A percentile compares a stretch with the other conserved stretches of the same genome.
These are phyloP conservation scores for Dryobates pubescens DNA, from an alignment of 2,797 vertebrate genomes.

Conservation along the genomic window DNA sequence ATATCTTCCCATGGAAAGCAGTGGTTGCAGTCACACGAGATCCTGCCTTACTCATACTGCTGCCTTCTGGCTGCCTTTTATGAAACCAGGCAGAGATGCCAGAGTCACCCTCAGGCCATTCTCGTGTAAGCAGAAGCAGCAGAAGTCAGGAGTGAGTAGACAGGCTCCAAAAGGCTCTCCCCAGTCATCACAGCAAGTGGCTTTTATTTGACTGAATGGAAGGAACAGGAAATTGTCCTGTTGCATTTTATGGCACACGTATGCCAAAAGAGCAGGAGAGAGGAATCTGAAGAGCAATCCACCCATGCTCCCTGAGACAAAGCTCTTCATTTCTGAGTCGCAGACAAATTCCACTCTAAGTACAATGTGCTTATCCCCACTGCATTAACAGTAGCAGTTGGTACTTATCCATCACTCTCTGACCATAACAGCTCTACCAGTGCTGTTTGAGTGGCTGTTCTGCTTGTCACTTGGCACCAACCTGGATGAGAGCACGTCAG, in stretches of 20 bases:
- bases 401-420: neutral
- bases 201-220: neutral
- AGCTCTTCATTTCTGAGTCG: neutral
- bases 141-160: neutral
- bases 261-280: neutral
- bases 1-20: constrained; percentile 51
- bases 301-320: neutral
- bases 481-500: neutral
- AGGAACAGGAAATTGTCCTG: neutral
- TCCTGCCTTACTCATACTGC: constrained; percentile 42
- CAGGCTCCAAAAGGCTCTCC: neutral
- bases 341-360: neutral
- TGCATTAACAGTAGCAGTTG: neutral
- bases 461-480: neutral
- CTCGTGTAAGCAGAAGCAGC: neutral
- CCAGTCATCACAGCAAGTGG: neutral
- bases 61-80: neutral
- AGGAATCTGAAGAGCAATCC: neutral
- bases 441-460: neutral
- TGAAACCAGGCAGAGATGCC: constrained; percentile 15
- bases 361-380: neutral
- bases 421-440: neutral
- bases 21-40: constrained; percentile 48
- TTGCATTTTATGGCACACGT: neutral
- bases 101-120: constrained; percentile 5